Conservation (phyloP, 2,888 invertebrate genomes). For the Erebia epiphron region DNA sequence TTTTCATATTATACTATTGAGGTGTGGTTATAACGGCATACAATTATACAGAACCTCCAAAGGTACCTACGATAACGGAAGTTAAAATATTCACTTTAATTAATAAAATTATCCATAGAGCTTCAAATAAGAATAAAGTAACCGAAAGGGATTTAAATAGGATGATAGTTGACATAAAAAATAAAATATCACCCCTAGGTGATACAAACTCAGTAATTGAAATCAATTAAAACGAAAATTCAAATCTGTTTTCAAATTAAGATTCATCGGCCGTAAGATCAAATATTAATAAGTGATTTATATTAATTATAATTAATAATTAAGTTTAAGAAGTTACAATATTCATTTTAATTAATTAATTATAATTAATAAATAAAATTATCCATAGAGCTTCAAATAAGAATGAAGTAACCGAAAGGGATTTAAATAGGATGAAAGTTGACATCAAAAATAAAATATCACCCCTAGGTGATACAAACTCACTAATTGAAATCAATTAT, state of each 20-base stretch:
- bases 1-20: conserved; percentile 34
- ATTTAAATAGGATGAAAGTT: conserved; percentile 1
- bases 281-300: conserved; percentile 59
- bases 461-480: conserved; percentile 32
- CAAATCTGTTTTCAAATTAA: conserved; percentile 46
- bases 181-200: conserved; percentile 9
- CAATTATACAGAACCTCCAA: conserved; percentile 3
- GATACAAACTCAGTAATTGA: conserved; percentile 40
- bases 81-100: conserved; percentile 12
- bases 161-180: conserved; percentile 14
- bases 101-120: conserved; percentile 3
- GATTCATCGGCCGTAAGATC: conserved; percentile 39
- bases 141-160: neutral
- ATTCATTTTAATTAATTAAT: no score
- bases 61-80: conserved; percentile 5
- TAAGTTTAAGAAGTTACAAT: no score
- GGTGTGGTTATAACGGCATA: conserved; percentile 37
- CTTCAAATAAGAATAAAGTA: neutral
- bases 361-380: no score
- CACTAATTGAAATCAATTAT: conserved; percentile 41
- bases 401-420: neutral
- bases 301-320: no score
- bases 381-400: neutral
- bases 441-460: conserved; percentile 16
- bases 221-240: conserved; percentile 40